Evolutionary conservation across 1,140 invertebrate genomes (phyloP).

Genomic region (Saccostrea echinata): DNA sequence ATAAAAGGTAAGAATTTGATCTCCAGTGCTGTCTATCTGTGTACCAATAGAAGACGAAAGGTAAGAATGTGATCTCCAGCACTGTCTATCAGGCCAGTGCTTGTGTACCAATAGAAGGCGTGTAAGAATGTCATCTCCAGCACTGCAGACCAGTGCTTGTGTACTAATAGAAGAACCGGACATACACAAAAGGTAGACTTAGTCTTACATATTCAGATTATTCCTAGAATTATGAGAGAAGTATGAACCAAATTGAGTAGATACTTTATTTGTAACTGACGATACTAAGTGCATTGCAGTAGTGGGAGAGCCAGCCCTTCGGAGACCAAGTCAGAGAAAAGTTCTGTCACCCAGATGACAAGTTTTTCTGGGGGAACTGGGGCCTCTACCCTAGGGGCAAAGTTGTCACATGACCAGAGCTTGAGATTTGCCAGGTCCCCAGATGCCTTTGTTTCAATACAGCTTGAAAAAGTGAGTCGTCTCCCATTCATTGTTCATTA

Average conservation of each 20-base stretch:
- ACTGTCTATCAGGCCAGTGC: slow-evolving; percentile 74
- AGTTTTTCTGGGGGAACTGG: slow-evolving; percentile 69
- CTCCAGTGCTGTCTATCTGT: slow-evolving; percentile 74
- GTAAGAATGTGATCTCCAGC: slow-evolving; percentile 76
- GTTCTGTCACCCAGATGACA: slow-evolving; percentile 74
- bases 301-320: slow-evolving; percentile 74
- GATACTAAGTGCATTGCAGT: slow-evolving; percentile 1
- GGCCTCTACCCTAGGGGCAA: slow-evolving; percentile 60
- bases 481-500: not conserved
- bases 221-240: not conserved
- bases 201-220: not conserved
- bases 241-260: no score
- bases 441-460: slow-evolving; percentile 79
- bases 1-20: slow-evolving; percentile 69
- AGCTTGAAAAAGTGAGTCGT: slow-evolving; percentile 77
- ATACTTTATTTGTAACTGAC: no score
- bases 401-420: slow-evolving; percentile 57
- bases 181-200: not conserved
- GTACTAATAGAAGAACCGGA: slow-evolving; percentile 68
- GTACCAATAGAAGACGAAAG: slow-evolving; percentile 71
- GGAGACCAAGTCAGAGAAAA: slow-evolving; percentile 78
- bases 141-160: slow-evolving; percentile 75
- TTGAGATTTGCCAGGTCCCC: slow-evolving; percentile 61
- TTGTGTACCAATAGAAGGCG: slow-evolving; percentile 72
- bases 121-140: slow-evolving; percentile 77